A percentile compares a stretch with the other conserved stretches of the same genome.
Evolutionary conservation across 2,797 vertebrate genomes (phyloP).

Genomic region (Brachymystax lenok): DNA sequence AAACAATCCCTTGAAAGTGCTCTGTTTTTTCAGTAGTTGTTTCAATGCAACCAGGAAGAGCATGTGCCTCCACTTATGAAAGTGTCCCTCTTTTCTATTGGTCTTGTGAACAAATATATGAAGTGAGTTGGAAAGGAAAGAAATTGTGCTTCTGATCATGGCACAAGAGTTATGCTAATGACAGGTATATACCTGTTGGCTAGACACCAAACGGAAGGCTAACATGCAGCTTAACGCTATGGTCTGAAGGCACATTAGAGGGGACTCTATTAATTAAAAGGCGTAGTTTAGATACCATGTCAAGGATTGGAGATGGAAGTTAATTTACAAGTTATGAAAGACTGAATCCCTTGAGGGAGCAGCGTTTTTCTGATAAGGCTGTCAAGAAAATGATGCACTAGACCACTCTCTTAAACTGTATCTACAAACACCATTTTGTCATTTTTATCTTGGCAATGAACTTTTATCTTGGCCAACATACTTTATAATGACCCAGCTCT

Average conservation of each 20-base stretch:
- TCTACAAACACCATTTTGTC: not conserved
- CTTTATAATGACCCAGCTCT: too few species aligned
- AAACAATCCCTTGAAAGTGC: conserved; percentile 21
- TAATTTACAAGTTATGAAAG: conserved; percentile 17
- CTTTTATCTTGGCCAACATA: too few species aligned
- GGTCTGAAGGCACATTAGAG: conserved; percentile 9
- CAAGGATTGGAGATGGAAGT: conserved; percentile 7
- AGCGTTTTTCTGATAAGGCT: not conserved
- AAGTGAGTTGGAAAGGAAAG: not conserved
- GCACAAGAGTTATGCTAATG: conserved; percentile 7
- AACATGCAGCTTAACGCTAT: conserved; percentile 9
- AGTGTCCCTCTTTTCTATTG: not conserved
- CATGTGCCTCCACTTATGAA: not conserved
- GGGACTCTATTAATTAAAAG: conserved; percentile 6
- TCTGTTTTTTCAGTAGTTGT: conserved; percentile 16
- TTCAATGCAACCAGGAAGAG: conserved; percentile 11
- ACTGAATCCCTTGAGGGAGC: not conserved
- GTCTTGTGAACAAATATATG: conserved; percentile 2
- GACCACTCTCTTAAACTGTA: not conserved
- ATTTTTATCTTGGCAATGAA: too few species aligned
- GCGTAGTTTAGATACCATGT: conserved; percentile 12
- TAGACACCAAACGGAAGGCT: conserved; percentile 6
- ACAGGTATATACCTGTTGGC: conserved; percentile 1
- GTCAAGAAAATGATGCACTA: not conserved
- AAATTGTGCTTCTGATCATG: not conserved